Evolutionary conservation across 2,113 vertebrate genomes (phyloP), one percentile per base, ranked within the genome.

Genomic region (Petrocephalus microphthalmus): DNA sequence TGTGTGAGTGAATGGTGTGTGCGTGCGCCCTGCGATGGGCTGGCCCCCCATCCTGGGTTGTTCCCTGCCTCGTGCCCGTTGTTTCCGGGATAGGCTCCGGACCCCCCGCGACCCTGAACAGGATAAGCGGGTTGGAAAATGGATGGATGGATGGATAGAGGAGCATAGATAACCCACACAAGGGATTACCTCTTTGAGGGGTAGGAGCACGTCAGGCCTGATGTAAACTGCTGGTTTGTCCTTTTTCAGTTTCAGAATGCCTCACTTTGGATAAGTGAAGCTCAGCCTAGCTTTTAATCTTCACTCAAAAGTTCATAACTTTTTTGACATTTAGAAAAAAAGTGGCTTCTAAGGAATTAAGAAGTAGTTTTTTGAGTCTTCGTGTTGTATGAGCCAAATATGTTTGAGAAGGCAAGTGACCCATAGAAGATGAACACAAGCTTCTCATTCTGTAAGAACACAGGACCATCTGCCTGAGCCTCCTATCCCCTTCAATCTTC

Each of bases 391-490:
- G 60, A 29, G 3, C 60, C 60, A 29, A 29, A 67, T 67, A 10
- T 67, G 11, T 67, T 67, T 67, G 25, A 67, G 60, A 67, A 29
- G 25, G 25, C 60, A 67, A 29, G n/a, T 67, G 60, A 67, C 60
- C 60, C 10, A 13, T 45, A 45, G 74, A 85, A 88, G 37, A 25
- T 45, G 88, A 84, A 90, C 87, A 90, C 90, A 86, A 90, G 89
- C 90, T 90, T 92, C 88, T 91, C 87, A 84, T 67, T 89, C 85
- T 91, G 90, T 89, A 88, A 91, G 90, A 90, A 89, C 85, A 90
- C 82, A 89, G 91, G 90, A 91, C 92, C 93, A 93, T 95, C 94
- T 94, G 91, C 90, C 91, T 90, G 60, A 19, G 47, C 57, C 90
- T 90, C 91, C 89, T 90, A 89, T 91, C 89, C 88, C 89, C 88